Conservation (phyloP, 2,888 invertebrate species). For the Allacma fusca region DNA sequence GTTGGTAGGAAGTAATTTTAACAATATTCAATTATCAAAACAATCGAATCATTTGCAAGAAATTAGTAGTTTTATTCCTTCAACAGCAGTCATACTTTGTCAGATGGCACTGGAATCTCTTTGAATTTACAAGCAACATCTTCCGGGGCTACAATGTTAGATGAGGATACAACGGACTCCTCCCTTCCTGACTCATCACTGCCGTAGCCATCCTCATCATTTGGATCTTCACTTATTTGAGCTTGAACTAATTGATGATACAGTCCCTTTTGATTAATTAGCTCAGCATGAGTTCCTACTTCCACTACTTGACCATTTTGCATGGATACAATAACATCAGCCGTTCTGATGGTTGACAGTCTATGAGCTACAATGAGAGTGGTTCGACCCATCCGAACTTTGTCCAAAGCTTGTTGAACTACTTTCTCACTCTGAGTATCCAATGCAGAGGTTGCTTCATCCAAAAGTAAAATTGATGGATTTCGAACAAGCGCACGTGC, state of each 20-base stretch:
- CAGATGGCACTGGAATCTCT: too few species aligned
- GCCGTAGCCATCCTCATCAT: conserved; percentile 54
- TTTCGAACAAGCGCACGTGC: conserved; percentile 80
- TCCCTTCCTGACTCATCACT: neutral
- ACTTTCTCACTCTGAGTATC: conserved; percentile 83
- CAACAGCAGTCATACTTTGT: too few species aligned
- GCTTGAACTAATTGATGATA: conserved; percentile 75
- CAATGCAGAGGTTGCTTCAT: conserved; percentile 83
- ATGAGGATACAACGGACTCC: neutral
- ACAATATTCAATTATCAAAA: too few species aligned
- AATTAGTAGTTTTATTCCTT: neutral
- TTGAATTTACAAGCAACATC: too few species aligned
- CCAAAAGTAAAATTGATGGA: conserved; percentile 77
- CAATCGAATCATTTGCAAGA: neutral
- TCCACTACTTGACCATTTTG: conserved; percentile 76
- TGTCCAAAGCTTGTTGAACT: too few species aligned
- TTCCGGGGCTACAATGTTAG: neutral
- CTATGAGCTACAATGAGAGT: conserved; percentile 65
- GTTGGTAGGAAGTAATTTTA: neutral
- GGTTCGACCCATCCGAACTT: conserved; percentile 62
- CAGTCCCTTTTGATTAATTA: conserved; percentile 71
- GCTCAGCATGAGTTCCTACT: conserved; percentile 77
- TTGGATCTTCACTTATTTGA: conserved; percentile 66
- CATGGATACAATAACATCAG: conserved; percentile 67
- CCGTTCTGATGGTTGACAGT: conserved; percentile 62